These are phyloP conservation scores for Lutjanus campechanus DNA, from an alignment of 2,797 vertebrate genomes.

Conservation along the genomic window DNA sequence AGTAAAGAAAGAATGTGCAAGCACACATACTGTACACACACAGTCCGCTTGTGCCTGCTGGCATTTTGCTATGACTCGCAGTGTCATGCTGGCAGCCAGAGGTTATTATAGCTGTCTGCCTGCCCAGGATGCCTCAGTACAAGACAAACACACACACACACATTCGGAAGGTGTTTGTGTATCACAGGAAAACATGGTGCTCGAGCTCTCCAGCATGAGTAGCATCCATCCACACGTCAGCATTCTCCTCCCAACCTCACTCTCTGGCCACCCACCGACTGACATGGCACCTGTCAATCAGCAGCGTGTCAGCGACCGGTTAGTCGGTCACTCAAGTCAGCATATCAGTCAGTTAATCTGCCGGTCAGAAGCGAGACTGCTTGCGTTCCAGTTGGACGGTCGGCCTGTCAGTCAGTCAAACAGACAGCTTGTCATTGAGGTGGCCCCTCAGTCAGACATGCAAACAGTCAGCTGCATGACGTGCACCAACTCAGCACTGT, in stretches of 20 bases:
- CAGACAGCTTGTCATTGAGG: conserved; percentile 61
- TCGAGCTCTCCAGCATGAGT: conserved; percentile 22
- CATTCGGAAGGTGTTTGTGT: conserved; percentile 34
- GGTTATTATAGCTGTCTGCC: conserved; percentile 64
- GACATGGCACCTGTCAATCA: conserved; percentile 69
- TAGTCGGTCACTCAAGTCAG: conserved; percentile 60
- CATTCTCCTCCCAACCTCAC: conserved; percentile 25
- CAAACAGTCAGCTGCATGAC: conserved; percentile 39
- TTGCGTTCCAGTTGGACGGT: conserved; percentile 18
- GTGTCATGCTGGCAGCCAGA: conserved; percentile 59
- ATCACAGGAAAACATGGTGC: conserved; percentile 34
- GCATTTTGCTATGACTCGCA: conserved; percentile 28
- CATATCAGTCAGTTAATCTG: conserved; percentile 58
- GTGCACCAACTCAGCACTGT: conserved; percentile 12
- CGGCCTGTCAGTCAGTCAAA: conserved; percentile 60
- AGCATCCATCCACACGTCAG: conserved; percentile 25
- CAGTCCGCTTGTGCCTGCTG: conserved; percentile 37
- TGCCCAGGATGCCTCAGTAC: conserved; percentile 34
- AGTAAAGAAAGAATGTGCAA: conserved; percentile 1
- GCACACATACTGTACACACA: conserved; percentile 20
- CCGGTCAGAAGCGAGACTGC: conserved; percentile 26
- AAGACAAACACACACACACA: conserved; percentile 35
- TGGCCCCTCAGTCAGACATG: conserved; percentile 28
- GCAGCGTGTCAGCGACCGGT: conserved; percentile 37
- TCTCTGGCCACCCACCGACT: conserved; percentile 56